Evolutionary conservation across 2,888 invertebrate species (phyloP).

Genomic region (Drosophila bunnanda): DNA sequence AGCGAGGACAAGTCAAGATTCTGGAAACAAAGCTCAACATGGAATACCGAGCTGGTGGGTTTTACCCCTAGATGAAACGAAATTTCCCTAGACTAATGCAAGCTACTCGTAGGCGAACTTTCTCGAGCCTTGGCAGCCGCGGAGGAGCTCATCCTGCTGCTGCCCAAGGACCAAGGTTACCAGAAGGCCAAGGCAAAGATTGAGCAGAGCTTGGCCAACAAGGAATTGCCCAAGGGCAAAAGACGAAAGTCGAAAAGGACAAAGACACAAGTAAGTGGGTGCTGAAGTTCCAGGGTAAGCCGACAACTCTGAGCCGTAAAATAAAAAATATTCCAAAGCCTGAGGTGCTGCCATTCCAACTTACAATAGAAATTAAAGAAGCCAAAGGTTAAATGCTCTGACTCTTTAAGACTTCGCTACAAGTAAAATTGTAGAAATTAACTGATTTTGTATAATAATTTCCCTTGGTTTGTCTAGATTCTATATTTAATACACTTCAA

Average conservation of each 20-base stretch:
- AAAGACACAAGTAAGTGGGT: constrained; percentile 43
- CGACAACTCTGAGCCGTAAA: neutral
- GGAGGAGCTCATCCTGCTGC: constrained; percentile 64
- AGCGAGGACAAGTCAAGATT: constrained; percentile 62
- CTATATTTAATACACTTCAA: no score
- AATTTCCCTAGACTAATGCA: neutral
- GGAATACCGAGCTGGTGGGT: constrained; percentile 77
- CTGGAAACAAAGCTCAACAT: constrained; percentile 64
- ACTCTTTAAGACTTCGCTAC: neutral
- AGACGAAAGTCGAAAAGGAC: constrained; percentile 19
- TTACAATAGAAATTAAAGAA: neutral
- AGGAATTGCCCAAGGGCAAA: constrained; percentile 27
- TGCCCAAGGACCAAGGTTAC: constrained; percentile 64
- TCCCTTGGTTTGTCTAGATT: no score
- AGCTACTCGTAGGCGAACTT: constrained; percentile 66
- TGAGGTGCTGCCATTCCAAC: neutral
- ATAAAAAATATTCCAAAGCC: neutral
- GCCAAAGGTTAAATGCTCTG: neutral
- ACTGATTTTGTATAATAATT: neutral
- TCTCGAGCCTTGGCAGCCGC: constrained; percentile 65
- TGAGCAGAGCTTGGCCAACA: constrained; percentile 51
- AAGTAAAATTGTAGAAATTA: neutral
- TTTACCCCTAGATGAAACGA: neutral
- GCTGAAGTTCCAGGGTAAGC: constrained; percentile 3
- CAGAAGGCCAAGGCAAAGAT: constrained; percentile 62